These are phyloP conservation scores for Symphodus melops DNA, from an alignment of 2,113 vertebrate species.

Conservation along the genomic window DNA sequence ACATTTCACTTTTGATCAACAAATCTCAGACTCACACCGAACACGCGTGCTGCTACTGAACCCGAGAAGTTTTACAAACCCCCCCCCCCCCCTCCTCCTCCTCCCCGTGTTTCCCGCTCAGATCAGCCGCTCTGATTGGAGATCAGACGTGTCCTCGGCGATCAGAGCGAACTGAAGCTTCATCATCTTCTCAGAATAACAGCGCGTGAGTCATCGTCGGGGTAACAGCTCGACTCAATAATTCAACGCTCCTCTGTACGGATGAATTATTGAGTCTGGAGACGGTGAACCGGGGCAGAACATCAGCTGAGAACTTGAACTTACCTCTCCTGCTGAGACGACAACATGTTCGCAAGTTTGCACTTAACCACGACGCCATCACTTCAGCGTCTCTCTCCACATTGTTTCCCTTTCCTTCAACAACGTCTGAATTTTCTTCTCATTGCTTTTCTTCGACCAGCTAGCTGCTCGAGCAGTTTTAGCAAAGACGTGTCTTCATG, in stretches of 20 bases:
- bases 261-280: conserved; percentile 70
- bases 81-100: too few relatives aligned
- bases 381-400: background rate
- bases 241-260: conserved; percentile 65
- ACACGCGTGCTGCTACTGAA: too few relatives aligned
- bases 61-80: too few relatives aligned
- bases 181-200: conserved; percentile 27
- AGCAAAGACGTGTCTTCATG: too few relatives aligned
- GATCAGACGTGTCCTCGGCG: conserved; percentile 8
- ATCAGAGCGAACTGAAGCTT: conserved; percentile 21
- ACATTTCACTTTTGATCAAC: too few relatives aligned
- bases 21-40: too few relatives aligned
- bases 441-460: too few relatives aligned
- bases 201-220: conserved; percentile 23
- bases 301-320: background rate
- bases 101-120: background rate
- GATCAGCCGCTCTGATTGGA: conserved; percentile 9
- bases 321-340: background rate
- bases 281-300: conserved; percentile 15
- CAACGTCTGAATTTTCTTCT: too few relatives aligned
- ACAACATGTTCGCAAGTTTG: background rate
- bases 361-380: background rate
- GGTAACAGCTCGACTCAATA: conserved; percentile 68
- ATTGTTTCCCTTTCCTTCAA: too few relatives aligned
- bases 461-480: too few relatives aligned